Conservation (phyloP, 2,113 vertebrate genomes). For the Phrynosoma platyrhinos region DNA sequence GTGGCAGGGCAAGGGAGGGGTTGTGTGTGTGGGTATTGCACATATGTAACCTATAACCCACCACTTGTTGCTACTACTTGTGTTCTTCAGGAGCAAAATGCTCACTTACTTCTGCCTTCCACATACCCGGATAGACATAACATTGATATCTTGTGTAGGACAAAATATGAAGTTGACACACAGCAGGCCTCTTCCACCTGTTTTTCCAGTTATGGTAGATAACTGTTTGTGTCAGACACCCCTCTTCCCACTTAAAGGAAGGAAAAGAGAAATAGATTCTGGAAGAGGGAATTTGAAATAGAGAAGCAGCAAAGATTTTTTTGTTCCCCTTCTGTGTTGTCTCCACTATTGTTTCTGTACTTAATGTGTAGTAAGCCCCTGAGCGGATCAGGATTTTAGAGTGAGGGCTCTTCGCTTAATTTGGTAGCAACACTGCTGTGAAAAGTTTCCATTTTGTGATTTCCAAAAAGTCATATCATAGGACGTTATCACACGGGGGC, state of each 20-base stretch:
- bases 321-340: neutral
- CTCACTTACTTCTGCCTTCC: neutral
- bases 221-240: neutral
- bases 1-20: neutral
- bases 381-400: neutral
- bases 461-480: neutral
- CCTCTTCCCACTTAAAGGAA: neutral
- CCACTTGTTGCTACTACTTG: neutral
- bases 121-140: neutral
- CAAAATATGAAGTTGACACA: neutral
- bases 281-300: neutral
- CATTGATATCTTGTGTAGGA: neutral
- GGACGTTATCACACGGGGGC: too few species aligned
- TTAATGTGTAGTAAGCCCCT: neutral
- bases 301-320: neutral
- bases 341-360: neutral
- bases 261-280: neutral
- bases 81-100: neutral
- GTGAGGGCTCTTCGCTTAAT: neutral
- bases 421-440: too few species aligned
- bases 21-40: neutral
- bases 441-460: neutral
- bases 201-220: neutral
- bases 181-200: neutral
- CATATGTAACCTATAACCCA: neutral